Evolutionary conservation across 2,113 vertebrate species (phyloP), one percentile per base, ranked within the genome.

Genomic region (Garra rufa): DNA sequence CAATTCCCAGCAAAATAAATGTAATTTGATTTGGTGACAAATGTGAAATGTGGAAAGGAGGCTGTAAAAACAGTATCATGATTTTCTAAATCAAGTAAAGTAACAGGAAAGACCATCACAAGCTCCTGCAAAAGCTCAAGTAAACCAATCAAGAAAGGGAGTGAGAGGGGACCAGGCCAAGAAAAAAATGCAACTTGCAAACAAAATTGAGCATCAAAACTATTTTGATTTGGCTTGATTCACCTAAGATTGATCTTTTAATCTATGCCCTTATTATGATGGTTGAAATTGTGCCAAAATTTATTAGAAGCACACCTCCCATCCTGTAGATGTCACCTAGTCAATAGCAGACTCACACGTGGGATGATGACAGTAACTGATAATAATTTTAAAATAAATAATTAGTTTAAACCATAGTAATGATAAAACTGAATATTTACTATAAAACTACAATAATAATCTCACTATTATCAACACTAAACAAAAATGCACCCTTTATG

Each of bases 251-350:
- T 34, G 13, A 15, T 17, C 6, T 11, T 71, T 44, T 41, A 4
- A 24, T 44, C n/a, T 14, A 46, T 73, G 41, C 9, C 41, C 44
- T 73, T 46, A 41, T 73, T 73, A 4, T 15, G 8, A 48, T 44
- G 13, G 7, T 50, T 44, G 41, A 28, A 75, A 50, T 1, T 19
- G 9, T 19, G 44, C 26, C 11, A 8, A 6, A 61, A 24, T 24
- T 7, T 43, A 43, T 78, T 26, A 14, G 34, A n/a, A 80, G 43
- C 3, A 65, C 57, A 48, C 41, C 77, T 80, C 41, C 59, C 41
- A 46, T 50, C 48, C 75, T 21, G 59, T 52, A 80, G 59, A 65
- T 3, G 57, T 80, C 77, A 41, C 30, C 75, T 24, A 77, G 75
- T 38, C 19, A 50, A 75, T 6, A 75, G 44, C 44, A 57, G 11